Conservation (phyloP, 2,113 vertebrate genomes). For the Scartelaos histophorus region DNA sequence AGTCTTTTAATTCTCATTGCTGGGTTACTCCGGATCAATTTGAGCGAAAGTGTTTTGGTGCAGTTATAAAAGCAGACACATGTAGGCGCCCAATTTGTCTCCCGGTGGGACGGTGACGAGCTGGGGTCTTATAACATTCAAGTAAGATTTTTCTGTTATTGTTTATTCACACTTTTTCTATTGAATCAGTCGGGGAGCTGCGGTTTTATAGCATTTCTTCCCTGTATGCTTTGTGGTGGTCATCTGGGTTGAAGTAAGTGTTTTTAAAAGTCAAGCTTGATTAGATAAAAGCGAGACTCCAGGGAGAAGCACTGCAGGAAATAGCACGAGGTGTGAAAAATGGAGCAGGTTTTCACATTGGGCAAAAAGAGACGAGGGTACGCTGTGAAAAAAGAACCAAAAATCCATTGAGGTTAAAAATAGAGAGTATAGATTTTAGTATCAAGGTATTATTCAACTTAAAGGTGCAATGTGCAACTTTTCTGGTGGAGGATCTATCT, state of each 20-base stretch:
- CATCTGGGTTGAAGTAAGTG: conserved; percentile 30
- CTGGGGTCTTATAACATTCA: conserved; percentile 65
- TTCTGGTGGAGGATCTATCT: too few species aligned
- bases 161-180: conserved; percentile 61
- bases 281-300: background rate
- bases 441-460: too few species aligned
- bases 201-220: conserved; percentile 23
- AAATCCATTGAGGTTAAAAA: too few species aligned
- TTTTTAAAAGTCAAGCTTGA: conserved; percentile 1
- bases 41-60: conserved; percentile 53
- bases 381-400: too few species aligned
- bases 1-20: conserved; percentile 98
- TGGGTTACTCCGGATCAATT: conserved; percentile 79
- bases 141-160: conserved; percentile 64
- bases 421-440: too few species aligned
- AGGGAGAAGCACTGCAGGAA: background rate
- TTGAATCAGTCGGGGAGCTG: conserved; percentile 45
- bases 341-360: background rate
- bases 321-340: background rate
- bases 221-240: conserved; percentile 29
- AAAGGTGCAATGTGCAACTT: too few species aligned
- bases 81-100: conserved; percentile 70
- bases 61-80: conserved; percentile 70
- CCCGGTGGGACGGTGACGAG: conserved; percentile 57
- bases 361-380: too few species aligned